Evolutionary conservation across 2,797 vertebrate species (phyloP).

Genomic region (Lacerta viridis): DNA sequence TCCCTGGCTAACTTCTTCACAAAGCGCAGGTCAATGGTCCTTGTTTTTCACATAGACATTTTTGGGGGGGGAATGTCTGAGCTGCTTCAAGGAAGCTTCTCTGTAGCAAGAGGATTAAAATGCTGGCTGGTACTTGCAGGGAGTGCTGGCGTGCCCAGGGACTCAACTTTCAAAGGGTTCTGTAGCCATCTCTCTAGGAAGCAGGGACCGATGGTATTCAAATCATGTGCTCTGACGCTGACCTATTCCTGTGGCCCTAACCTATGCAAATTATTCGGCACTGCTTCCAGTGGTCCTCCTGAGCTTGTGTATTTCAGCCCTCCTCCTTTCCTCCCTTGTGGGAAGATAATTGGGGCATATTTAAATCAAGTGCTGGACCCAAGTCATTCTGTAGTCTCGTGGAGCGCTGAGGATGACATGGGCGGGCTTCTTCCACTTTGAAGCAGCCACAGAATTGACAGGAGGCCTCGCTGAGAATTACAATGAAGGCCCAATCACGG

Average conservation of each 20-base stretch:
- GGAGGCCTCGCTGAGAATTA: slow-evolving; percentile 5
- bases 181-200: not conserved
- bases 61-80: not conserved
- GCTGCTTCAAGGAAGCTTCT: not conserved
- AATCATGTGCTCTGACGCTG: not conserved
- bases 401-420: not conserved
- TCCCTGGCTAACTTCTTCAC: not conserved
- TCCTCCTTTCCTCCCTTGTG: not conserved
- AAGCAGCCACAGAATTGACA: not conserved
- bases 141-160: no score
- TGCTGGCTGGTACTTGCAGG: not conserved
- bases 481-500: not conserved
- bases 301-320: not conserved
- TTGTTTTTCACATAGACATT: not conserved
- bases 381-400: not conserved
- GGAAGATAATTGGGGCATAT: not conserved
- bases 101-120: not conserved
- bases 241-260: not conserved
- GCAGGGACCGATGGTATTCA: not conserved
- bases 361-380: not conserved
- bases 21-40: not conserved
- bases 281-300: not conserved
- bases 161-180: not conserved
- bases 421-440: not conserved
- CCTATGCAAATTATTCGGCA: not conserved